phyloP scores from a whole-genome alignment of 1,140 invertebrate species.

The Trichogramma pretiosum region DNA sequence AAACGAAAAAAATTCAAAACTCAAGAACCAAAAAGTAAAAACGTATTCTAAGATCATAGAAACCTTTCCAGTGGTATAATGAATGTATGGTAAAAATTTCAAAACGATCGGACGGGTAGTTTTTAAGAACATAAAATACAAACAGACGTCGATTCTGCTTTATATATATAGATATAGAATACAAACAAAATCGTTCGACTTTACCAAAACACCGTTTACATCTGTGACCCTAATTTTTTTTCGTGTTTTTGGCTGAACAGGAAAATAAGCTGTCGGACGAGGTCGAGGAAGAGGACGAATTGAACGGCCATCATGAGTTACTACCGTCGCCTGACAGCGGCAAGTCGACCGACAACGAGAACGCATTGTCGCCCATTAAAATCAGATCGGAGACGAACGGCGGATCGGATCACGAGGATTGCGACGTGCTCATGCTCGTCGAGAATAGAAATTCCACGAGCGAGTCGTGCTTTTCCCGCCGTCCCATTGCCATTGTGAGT shows the following conservation, averaged over 20 bases:
- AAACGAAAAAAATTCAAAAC: too few relatives aligned
- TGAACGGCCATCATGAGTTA: constrained; percentile 33
- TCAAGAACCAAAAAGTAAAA: too few relatives aligned
- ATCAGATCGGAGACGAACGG: constrained; percentile 34
- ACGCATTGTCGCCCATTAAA: constrained; percentile 39
- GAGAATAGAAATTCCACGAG: background rate
- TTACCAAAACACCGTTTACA: too few relatives aligned
- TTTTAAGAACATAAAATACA: too few relatives aligned
- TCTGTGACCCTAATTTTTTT: too few relatives aligned
- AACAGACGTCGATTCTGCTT: too few relatives aligned
- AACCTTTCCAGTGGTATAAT: too few relatives aligned
- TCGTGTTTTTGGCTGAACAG: constrained; percentile 29
- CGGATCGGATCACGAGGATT: constrained; percentile 36
- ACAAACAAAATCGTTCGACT: too few relatives aligned
- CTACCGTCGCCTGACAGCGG: constrained; percentile 39
- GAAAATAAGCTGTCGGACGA: constrained; percentile 31
- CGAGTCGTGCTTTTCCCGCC: background rate
- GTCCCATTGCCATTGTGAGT: constrained; percentile 7
- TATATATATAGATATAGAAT: too few relatives aligned
- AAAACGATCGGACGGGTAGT: too few relatives aligned
- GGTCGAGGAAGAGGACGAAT: constrained; percentile 37
- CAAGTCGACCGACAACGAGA: constrained; percentile 42
- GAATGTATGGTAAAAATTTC: too few relatives aligned
- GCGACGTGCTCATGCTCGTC: constrained; percentile 27
- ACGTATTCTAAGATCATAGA: too few relatives aligned